A percentile compares a stretch with the other conserved stretches of the same genome.
These are phyloP conservation scores for Mechanitis mazaeus DNA, from an alignment of 2,888 invertebrate species.

Conservation along the genomic window DNA sequence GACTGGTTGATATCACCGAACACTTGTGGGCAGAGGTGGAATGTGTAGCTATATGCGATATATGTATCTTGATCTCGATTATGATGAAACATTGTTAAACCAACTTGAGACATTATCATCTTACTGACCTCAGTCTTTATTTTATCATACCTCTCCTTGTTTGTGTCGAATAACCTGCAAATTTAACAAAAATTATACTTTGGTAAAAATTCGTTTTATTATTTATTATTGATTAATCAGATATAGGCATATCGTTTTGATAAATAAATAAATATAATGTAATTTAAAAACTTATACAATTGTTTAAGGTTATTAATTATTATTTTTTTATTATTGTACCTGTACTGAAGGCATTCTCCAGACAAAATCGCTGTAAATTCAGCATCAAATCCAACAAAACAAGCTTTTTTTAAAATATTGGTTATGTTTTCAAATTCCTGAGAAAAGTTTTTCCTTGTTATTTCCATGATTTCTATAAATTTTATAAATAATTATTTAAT, in stretches of 20 bases:
- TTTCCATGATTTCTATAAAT: slow-evolving; percentile 71
- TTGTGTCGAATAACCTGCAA: slow-evolving; percentile 64
- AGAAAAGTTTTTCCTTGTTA: slow-evolving; percentile 78
- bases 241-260: too few relatives aligned
- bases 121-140: slow-evolving; percentile 57
- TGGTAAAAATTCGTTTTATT: neutral
- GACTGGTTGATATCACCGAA: slow-evolving; percentile 78
- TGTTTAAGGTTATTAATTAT: neutral
- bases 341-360: slow-evolving; percentile 65
- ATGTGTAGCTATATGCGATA: slow-evolving; percentile 78
- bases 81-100: slow-evolving; percentile 80
- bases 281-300: neutral
- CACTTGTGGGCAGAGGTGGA: slow-evolving; percentile 80
- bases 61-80: slow-evolving; percentile 77
- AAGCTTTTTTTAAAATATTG: slow-evolving; percentile 72
- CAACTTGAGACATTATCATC: slow-evolving; percentile 81
- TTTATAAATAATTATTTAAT: neutral
- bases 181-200: neutral
- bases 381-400: slow-evolving; percentile 82
- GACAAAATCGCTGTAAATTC: slow-evolving; percentile 81
- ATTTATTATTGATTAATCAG: neutral
- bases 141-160: slow-evolving; percentile 55
- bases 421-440: slow-evolving; percentile 74
- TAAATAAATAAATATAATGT: too few relatives aligned
- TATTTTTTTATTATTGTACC: slow-evolving; percentile 49